Evolutionary conservation across 2,888 invertebrate species (phyloP), one percentile per base, ranked within the genome.

Genomic region (Crocallis elinguaria): DNA sequence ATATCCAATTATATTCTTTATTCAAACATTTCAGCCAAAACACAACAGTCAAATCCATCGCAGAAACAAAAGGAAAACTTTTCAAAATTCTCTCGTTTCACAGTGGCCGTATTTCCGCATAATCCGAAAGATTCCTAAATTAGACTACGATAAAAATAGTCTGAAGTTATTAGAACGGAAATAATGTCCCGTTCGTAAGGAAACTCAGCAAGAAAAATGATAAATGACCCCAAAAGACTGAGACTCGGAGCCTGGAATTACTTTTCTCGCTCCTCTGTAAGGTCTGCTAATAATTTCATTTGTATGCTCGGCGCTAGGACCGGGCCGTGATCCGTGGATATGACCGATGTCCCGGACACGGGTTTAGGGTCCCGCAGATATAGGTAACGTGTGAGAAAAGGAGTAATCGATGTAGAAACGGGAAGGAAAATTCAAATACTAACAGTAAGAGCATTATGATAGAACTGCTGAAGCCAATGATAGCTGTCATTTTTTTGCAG

Each of bases 231-330:
- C 16, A 8, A 36, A 43, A 38, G 30, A 43, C 39, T 33, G 38
- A 7, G 14, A 16, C 19, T n/a, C n/a, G n/a, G 33, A 9, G 27
- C 7, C 35, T 17, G 27, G 32, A 27, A 33, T 38, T 37, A 37
- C 23, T 37, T 38, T 38, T 5, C 35, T 11, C 35, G 35, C 35
- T 16, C 16, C n/a, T 16, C 4, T 33, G 14, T 38, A 23, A 35
- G 32, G 16, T 11, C 29, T 23, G 42, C 35, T 50, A 56, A 56
- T 50, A 46, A 46, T 55, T 55, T 50, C 45, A 56, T 56, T 51
- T 51, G 56, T 56, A 56, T 56, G 46, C 50, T 23, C 42, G 42
- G 19, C 38, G 19, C 36, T 14, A 23, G 33, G 1, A 21, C 35
- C 16, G 32, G 35, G 1, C 37, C 29, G 29, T 23, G 25, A 9